phyloP scores from a whole-genome alignment of 2,888 invertebrate genomes.

The Amphipoea lucens region DNA sequence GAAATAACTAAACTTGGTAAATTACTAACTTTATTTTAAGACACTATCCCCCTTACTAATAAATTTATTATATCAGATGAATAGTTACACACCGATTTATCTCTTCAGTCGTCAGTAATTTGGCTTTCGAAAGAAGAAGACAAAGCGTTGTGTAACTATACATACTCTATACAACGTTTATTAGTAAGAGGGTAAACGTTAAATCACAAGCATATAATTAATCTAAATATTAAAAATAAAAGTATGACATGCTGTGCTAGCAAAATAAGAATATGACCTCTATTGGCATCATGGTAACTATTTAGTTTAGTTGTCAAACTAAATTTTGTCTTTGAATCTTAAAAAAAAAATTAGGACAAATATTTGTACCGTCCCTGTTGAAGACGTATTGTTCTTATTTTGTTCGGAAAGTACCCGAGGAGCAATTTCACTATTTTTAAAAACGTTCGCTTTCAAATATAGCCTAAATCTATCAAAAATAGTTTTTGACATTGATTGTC shows the following conservation, averaged over 20 bases:
- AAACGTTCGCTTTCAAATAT: background rate
- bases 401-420: background rate
- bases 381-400: background rate
- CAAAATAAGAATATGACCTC: background rate
- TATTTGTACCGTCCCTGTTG: background rate
- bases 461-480: background rate
- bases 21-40: conserved; percentile 8
- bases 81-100: no score
- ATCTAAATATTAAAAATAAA: background rate
- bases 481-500: background rate
- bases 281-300: background rate
- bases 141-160: no score
- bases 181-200: no score
- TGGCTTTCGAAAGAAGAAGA: no score
- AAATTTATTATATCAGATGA: no score
- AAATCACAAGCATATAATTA: background rate
- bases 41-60: background rate
- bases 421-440: no score
- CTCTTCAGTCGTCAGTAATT: no score
- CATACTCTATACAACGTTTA: no score
- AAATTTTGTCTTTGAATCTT: background rate
- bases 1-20: conserved; percentile 58
- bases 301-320: background rate
- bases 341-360: background rate
- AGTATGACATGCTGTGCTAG: background rate